Percentiles rank a stretch among this genome's conserved stretches.
phyloP scores from a whole-genome alignment of 1,140 invertebrate genomes.

The Cydia fagiglandana region DNA sequence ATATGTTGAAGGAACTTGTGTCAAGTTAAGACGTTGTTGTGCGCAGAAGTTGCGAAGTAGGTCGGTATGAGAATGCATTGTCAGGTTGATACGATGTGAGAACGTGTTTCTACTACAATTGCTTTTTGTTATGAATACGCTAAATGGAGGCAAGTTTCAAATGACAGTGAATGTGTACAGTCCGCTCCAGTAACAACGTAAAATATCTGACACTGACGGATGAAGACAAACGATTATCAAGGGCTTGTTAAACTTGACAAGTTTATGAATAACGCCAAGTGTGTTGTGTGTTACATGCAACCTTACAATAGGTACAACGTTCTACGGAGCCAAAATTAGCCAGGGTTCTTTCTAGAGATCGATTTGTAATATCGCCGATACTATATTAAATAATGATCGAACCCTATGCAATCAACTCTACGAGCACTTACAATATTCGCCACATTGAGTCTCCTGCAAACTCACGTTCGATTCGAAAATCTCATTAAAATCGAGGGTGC shows the following conservation, averaged over 20 bases:
- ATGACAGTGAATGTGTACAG: constrained; percentile 1
- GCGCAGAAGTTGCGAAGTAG: neutral
- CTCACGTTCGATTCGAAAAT: neutral
- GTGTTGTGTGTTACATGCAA: no score
- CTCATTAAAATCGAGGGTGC: constrained; percentile 7
- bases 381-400: neutral
- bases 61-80: constrained; percentile 16
- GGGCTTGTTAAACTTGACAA: no score
- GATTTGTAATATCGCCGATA: neutral
- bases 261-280: no score
- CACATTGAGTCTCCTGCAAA: neutral
- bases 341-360: no score
- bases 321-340: no score
- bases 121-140: constrained; percentile 14
- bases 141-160: neutral
- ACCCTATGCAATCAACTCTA: neutral
- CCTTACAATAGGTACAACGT: no score
- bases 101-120: neutral
- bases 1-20: no score
- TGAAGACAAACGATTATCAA: no score
- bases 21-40: neutral
- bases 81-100: constrained; percentile 12
- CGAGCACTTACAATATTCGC: neutral
- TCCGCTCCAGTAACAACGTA: neutral
- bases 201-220: neutral